Conservation (phyloP, 1,140 invertebrate genomes). For the Cylas formicarius region DNA sequence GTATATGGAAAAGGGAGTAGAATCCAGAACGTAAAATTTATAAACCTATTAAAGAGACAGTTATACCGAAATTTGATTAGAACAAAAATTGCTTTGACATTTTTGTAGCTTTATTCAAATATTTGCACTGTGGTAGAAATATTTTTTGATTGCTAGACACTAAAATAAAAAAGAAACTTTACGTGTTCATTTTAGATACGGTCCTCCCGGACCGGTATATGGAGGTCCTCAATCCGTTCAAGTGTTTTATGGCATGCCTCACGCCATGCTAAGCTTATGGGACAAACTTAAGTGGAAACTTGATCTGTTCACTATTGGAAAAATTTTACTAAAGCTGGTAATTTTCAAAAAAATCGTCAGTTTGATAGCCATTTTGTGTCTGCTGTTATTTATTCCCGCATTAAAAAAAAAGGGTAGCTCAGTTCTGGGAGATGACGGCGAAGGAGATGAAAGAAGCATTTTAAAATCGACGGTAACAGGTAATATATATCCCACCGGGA, state of each 20-base stretch:
- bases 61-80: no score
- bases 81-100: no score
- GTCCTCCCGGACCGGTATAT: slow-evolving; percentile 34
- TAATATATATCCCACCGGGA: neutral
- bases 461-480: slow-evolving; percentile 5
- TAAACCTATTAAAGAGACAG: no score
- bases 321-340: slow-evolving; percentile 61
- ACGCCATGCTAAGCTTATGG: slow-evolving; percentile 46
- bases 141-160: no score
- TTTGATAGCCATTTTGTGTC: slow-evolving; percentile 63
- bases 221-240: slow-evolving; percentile 27
- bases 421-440: slow-evolving; percentile 12
- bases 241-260: slow-evolving; percentile 42
- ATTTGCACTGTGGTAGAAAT: no score
- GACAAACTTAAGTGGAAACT: slow-evolving; percentile 49
- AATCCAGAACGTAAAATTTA: no score
- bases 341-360: slow-evolving; percentile 73
- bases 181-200: slow-evolving; percentile 23
- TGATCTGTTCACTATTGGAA: slow-evolving; percentile 63
- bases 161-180: no score
- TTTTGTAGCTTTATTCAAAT: no score
- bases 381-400: slow-evolving; percentile 66
- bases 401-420: slow-evolving; percentile 43
- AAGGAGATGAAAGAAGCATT: slow-evolving; percentile 10
- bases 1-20: no score